A percentile compares a stretch with the other conserved stretches of the same genome.
phyloP scores from a whole-genome alignment of 2,797 vertebrate species.

The Myotis planiceps region DNA sequence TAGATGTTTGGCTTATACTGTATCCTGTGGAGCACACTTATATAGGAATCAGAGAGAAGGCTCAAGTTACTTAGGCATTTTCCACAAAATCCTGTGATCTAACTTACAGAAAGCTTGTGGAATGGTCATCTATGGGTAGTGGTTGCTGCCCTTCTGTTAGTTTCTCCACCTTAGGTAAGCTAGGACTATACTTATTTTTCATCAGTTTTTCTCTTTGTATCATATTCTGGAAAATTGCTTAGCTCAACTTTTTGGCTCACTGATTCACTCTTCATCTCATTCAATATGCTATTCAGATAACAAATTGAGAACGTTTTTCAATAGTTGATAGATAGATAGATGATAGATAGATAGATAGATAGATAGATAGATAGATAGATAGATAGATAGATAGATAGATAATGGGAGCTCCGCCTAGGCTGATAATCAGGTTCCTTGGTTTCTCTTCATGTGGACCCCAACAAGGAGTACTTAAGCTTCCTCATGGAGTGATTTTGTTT shows the following conservation, averaged over 20 bases:
- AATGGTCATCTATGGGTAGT: not conserved
- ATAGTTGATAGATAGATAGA: not conserved
- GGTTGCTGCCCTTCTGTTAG: not conserved
- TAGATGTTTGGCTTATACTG: conserved; percentile 25
- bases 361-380: too few relatives aligned
- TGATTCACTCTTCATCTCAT: not conserved
- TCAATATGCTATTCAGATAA: not conserved
- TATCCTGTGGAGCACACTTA: not conserved
- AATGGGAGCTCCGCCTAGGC: not conserved
- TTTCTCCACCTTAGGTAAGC: not conserved
- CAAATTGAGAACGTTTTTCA: not conserved
- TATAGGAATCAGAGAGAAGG: not conserved
- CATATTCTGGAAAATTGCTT: conserved; percentile 11
- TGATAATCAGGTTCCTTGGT: not conserved
- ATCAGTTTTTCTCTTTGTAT: not conserved
- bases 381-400: too few relatives aligned
- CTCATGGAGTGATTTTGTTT: not conserved
- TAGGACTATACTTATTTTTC: not conserved
- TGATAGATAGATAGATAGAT: too few relatives aligned
- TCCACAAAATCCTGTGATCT: not conserved
- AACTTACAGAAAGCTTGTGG: not conserved
- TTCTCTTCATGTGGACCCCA: not conserved
- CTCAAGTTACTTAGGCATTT: not conserved
- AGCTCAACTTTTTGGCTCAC: not conserved
- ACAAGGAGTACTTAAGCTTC: not conserved